Evolutionary conservation across 2,113 vertebrate species (phyloP).

Genomic region (Hippopotamus amphibius): DNA sequence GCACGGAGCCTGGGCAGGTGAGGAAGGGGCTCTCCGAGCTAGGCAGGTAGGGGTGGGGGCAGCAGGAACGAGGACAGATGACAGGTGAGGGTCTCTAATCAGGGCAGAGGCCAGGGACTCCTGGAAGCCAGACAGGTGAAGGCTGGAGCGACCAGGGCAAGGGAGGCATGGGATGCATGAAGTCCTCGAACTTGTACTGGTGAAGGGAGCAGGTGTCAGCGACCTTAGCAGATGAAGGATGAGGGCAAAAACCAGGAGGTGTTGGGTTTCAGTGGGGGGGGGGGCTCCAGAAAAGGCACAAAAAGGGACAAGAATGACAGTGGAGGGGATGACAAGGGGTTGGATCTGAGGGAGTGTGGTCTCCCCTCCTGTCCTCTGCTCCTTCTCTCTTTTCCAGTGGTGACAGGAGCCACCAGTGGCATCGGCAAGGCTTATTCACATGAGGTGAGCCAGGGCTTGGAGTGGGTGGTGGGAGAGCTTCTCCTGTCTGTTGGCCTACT

Average conservation of each 20-base stretch:
- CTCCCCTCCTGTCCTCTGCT: no score
- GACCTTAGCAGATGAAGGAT: no score
- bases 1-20: slow-evolving; percentile 70
- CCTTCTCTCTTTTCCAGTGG: not conserved
- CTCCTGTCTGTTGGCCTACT: not conserved
- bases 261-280: not conserved
- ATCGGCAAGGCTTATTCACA: slow-evolving; percentile 90
- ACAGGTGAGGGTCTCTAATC: not conserved
- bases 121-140: not conserved
- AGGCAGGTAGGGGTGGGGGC: no score
- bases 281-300: not conserved
- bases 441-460: slow-evolving; percentile 84
- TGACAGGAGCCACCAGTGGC: slow-evolving; percentile 89
- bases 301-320: not conserved
- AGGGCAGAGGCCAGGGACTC: not conserved
- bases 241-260: not conserved
- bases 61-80: not conserved
- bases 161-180: not conserved
- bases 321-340: not conserved
- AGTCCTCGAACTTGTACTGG: not conserved
- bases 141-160: not conserved
- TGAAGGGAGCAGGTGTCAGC: not conserved
- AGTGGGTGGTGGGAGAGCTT: not conserved
- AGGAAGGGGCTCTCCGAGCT: not conserved
- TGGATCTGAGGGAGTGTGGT: no score